Percentiles rank a stretch among this genome's conserved stretches.
These are phyloP conservation scores for Dolichopus griseipennis DNA, from an alignment of 2,888 invertebrate species.

Conservation along the genomic window DNA sequence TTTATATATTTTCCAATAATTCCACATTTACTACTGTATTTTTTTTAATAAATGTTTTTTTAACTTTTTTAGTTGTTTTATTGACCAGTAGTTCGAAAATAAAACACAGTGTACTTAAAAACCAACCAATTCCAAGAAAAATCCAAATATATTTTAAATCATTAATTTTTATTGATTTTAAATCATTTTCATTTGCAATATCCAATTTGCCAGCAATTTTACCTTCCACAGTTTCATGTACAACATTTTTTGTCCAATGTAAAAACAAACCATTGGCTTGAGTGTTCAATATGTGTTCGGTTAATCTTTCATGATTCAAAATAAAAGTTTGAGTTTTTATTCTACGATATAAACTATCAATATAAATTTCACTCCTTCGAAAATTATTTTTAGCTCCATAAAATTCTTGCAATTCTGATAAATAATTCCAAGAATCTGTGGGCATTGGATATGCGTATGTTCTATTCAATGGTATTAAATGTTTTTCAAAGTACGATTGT, in stretches of 20 bases:
- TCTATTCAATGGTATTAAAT: not conserved
- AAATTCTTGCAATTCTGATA: not conserved
- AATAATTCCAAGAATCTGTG: not conserved
- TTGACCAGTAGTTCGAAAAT: not conserved
- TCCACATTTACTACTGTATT: too few species aligned
- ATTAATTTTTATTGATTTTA: not conserved
- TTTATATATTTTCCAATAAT: too few species aligned
- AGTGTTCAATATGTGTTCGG: not conserved
- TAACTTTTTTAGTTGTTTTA: too few species aligned
- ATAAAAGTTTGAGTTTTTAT: not conserved
- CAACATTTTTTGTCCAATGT: not conserved
- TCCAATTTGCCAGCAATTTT: not conserved
- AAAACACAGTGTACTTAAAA: not conserved
- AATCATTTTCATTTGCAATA: not conserved
- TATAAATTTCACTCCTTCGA: not conserved
- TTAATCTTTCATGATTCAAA: not conserved
- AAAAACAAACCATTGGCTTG: not conserved
- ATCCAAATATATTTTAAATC: not conserved
- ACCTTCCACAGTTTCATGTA: not conserved
- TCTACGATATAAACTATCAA: not conserved
- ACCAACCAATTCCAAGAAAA: not conserved
- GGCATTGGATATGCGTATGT: not conserved
- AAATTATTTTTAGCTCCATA: not conserved
- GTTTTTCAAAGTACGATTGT: not conserved
- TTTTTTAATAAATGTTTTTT: too few species aligned